Evolutionary conservation across 2,888 invertebrate species (phyloP), one percentile per base, ranked within the genome.

Genomic region (Oxytorus armatus): DNA sequence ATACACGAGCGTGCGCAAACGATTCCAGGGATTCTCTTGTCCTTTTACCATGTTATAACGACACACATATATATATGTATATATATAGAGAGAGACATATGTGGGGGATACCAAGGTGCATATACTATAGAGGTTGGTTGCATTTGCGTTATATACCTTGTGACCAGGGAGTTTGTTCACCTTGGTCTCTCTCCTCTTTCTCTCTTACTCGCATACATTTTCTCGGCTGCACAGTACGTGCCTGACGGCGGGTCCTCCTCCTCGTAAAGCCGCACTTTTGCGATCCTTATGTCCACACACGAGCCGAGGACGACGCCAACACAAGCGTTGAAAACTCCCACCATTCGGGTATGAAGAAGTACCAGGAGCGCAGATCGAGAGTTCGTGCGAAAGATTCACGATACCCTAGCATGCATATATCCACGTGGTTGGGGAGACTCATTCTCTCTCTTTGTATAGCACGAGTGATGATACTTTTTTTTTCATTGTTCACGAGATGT

Each of bases 161-260:
- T 68, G 76, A 77, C 74, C 81, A 81, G 59, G 77, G 87, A 88
- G 88, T 88, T 88, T 87, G 87, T 88, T 88, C 86, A 88, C 88
- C 88, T 86, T 86, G 74, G 55, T 63, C 63, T 36, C 21, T 47
- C 57, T 23, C 55, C 39, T 68, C 51, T 68, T 25, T 69, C 59
- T 61, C 47, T 59, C 29, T 51, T 29, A 18, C 63, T 2, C 47
- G 29, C 53, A 61, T 42, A 51, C 57, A 42, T 63, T 66, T n/a
- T 77, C 80, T 73, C 73, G n/a, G 66, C 72, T 65, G 59, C 57
- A 53, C 74, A 72, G 65, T 73, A 63, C 73, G 77, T 74, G 70
- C 61, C 69, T 68, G 55, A 66, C 75, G 36, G 68, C 70, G 55
- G 79, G 68, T 74, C 79, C 33, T 81, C 81, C 49, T 57, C 55